phyloP scores from a whole-genome alignment of 2,888 invertebrate genomes.

The Diplazon laetatorius region DNA sequence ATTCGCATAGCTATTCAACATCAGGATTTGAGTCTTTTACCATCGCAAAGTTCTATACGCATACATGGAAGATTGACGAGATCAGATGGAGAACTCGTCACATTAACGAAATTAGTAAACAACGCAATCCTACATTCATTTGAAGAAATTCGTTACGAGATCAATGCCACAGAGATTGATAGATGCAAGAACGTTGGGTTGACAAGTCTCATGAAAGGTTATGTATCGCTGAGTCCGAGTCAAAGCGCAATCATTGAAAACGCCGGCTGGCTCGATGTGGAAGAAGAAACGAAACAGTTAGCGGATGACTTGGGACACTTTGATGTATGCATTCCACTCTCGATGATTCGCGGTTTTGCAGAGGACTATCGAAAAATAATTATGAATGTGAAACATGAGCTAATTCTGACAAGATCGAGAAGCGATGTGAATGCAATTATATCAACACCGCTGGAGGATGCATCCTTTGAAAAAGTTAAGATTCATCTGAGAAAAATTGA shows the following conservation, averaged over 20 bases:
- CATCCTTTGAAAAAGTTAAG: slow-evolving; percentile 69
- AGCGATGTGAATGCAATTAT: slow-evolving; percentile 43
- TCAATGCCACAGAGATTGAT: slow-evolving; percentile 77
- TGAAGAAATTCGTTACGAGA: slow-evolving; percentile 76
- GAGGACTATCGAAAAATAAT: slow-evolving; percentile 52
- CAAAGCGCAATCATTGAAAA: slow-evolving; percentile 44
- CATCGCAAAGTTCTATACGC: slow-evolving; percentile 52
- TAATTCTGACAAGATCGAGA: slow-evolving; percentile 44
- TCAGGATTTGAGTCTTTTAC: slow-evolving; percentile 52
- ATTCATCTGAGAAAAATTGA: slow-evolving; percentile 65
- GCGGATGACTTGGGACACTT: slow-evolving; percentile 29
- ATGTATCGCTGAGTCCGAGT: slow-evolving; percentile 70
- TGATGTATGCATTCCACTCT: slow-evolving; percentile 39
- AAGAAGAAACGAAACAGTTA: slow-evolving; percentile 2
- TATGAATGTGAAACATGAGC: slow-evolving; percentile 49
- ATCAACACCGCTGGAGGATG: slow-evolving; percentile 55
- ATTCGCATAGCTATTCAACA: slow-evolving; percentile 60
- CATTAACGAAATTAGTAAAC: slow-evolving; percentile 30
- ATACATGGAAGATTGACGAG: slow-evolving; percentile 6
- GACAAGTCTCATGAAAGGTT: slow-evolving; percentile 76
- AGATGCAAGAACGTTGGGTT: slow-evolving; percentile 74
- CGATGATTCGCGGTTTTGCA: slow-evolving; percentile 42
- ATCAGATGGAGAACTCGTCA: slow-evolving; percentile 7
- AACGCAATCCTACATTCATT: slow-evolving; percentile 71
- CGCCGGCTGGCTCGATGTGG: slow-evolving; percentile 54